Base-by-base conservation (phyloP, 1,140 invertebrate species). In the Helicoverpa zea region DNA sequence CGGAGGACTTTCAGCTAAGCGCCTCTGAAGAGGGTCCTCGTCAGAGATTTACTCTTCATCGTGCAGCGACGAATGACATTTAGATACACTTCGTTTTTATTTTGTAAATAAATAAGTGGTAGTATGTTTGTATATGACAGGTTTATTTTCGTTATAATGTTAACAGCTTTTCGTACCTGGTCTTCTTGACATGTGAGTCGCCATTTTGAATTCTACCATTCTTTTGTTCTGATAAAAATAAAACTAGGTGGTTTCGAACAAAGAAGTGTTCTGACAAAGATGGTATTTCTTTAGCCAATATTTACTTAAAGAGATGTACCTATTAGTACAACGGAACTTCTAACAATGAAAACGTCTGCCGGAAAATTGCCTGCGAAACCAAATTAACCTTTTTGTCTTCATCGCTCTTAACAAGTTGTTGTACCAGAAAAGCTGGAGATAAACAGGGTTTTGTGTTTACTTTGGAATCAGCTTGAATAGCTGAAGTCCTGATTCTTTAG, bases 401-500 rank as follows among this genome's bases (percentile, higher is more conserved):
- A 43, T 64, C n/a, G 14, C 10, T 14, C 16, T 43, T 47, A 64
- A 64, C 61, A 43, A 64, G 30, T 64, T 64, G 61, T 64, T 64
- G 35, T 16, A 16, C 30, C 16, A 43, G 35, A 64, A 43, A 47
- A 30, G 11, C 18, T 51, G 43, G 10, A 23, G 4, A 23, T 68
- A 51, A 12, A 63, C 59, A 11, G 12, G 23, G 43, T 49, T 51
- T 49, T 68, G 43, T 18, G n/a, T 47, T 68, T 16, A 43, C 35
- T 68, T 47, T 23, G 13, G 64, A 18, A 51, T 68, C 64, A 12
- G 43, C 30, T n/a, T 66, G 18, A 68, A 23, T 68, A 51, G n/a
- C 29, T 75, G 0, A 73, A 56, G 23, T 14, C n/a, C 16, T n/a
- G 58, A 75, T 75, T 75, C 35, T 35, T 61, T 75, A 49, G 49